Conservation (phyloP, 1,140 invertebrate species). For the Neodiprion virginianus region DNA sequence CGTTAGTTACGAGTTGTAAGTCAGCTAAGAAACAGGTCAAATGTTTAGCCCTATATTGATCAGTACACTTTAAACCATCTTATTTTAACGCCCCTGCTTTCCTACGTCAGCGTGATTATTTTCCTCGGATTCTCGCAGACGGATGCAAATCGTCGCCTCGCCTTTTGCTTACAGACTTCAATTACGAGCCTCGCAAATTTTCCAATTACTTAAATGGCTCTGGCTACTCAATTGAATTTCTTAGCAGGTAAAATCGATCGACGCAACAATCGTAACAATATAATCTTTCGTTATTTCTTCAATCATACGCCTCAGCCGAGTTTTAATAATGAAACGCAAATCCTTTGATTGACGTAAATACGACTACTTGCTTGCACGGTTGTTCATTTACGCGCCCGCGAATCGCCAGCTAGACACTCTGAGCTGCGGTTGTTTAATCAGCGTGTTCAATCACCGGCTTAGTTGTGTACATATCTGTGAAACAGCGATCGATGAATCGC, state of each 20-base stretch:
- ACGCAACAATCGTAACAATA: not conserved
- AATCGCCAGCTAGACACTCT: not conserved
- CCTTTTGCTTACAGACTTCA: not conserved
- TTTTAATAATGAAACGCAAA: no score
- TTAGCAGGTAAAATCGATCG: not conserved
- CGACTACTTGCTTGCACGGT: not conserved
- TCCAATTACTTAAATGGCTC: conserved; percentile 8
- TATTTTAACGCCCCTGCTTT: not conserved
- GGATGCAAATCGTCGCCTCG: not conserved
- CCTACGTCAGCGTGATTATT: not conserved
- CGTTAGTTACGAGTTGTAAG: conserved; percentile 18
- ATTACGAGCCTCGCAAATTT: not conserved
- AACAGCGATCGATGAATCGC: no score
- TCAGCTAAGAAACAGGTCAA: conserved; percentile 14
- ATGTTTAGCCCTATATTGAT: conserved; percentile 12
- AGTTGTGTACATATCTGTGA: no score
- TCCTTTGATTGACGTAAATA: not conserved
- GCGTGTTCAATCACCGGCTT: not conserved
- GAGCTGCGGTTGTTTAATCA: not conserved
- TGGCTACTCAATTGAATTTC: not conserved
- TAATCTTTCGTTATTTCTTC: no score
- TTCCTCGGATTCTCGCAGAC: not conserved
- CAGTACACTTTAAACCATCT: not conserved
- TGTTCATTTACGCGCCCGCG: not conserved
- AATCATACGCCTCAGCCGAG: not conserved